phyloP scores from a whole-genome alignment of 2,113 vertebrate species.

The Ailuropoda melanoleuca region DNA sequence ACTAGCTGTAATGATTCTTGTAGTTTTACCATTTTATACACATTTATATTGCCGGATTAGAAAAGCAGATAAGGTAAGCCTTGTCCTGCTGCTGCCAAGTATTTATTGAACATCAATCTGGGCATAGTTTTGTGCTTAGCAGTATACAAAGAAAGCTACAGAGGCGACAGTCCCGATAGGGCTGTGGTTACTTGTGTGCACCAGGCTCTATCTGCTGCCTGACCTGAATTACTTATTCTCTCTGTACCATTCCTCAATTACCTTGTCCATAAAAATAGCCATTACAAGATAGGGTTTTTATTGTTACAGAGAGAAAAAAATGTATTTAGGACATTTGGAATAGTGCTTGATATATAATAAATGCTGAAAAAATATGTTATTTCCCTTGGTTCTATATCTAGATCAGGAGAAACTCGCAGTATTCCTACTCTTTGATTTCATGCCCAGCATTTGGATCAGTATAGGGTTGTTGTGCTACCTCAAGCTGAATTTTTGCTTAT shows the following conservation, averaged over 20 bases:
- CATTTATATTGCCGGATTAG: not conserved
- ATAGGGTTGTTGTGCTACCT: not conserved
- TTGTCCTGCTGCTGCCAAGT: not conserved
- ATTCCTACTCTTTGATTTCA: not conserved
- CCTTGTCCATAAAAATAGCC: not conserved
- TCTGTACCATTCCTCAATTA: not conserved
- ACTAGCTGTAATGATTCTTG: not conserved
- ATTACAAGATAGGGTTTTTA: not conserved
- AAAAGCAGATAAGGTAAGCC: not conserved
- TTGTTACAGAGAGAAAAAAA: not conserved
- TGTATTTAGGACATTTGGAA: not conserved
- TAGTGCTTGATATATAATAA: not conserved
- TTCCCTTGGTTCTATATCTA: not conserved
- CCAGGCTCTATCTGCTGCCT: not conserved
- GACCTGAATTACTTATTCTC: not conserved
- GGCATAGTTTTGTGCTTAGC: not conserved
- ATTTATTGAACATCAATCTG: not conserved
- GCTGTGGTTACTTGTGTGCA: not conserved
- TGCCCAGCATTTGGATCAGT: not conserved
- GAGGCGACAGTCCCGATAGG: not conserved
- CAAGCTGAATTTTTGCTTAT: slow-evolving; percentile 1
- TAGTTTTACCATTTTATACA: not conserved
- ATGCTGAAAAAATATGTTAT: not conserved
- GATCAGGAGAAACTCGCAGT: not conserved
- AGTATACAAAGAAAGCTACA: not conserved